phyloP scores from a whole-genome alignment of 2,888 invertebrate species.

The Polyploca ridens region DNA sequence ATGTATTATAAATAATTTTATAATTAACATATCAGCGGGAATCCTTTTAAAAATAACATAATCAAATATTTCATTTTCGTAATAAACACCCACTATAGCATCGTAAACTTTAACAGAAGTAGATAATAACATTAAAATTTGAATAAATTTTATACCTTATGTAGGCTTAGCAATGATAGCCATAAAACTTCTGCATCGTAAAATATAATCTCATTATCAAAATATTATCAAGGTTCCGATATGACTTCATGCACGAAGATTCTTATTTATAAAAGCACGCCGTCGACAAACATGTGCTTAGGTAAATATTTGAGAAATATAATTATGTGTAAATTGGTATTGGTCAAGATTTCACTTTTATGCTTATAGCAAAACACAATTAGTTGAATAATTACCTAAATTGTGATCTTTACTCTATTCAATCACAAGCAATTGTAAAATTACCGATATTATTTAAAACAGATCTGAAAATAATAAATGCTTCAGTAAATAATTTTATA shows the following conservation, averaged over 20 bases:
- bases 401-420: too few species aligned
- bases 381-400: too few species aligned
- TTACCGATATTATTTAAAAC: too few species aligned
- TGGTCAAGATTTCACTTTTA: not conserved
- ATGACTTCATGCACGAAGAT: conserved; percentile 20
- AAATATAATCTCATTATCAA: conserved; percentile 16
- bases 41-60: not conserved
- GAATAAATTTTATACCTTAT: conserved; percentile 2
- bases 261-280: conserved; percentile 15
- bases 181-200: conserved; percentile 7
- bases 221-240: conserved; percentile 21
- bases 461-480: too few species aligned
- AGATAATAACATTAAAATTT: conserved; percentile 1
- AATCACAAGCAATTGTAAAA: too few species aligned
- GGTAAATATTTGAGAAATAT: conserved; percentile 8
- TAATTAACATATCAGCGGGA: not conserved
- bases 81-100: conserved; percentile 27
- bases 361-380: not conserved
- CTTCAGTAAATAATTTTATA: not conserved
- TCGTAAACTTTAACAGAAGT: conserved; percentile 25
- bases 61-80: conserved; percentile 22
- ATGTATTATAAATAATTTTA: conserved; percentile 12
- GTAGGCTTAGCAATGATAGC: conserved; percentile 5
- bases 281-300: not conserved
- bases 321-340: conserved; percentile 9